These are phyloP conservation scores for Scleropages formosus DNA, from an alignment of 2,797 vertebrate genomes.

Conservation along the genomic window DNA sequence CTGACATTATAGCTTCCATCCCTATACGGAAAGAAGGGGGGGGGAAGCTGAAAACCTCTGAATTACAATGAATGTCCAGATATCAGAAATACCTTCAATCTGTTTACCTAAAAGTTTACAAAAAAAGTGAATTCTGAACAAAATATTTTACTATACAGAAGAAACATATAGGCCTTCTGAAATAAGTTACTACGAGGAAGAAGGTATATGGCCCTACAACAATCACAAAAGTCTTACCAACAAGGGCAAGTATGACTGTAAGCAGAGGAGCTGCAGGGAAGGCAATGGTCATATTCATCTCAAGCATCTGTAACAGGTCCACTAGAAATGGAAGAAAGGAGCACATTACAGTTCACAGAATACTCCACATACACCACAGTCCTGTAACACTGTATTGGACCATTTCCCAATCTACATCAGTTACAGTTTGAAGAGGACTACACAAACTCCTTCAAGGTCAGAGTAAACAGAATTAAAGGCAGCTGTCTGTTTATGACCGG, in stretches of 20 bases:
- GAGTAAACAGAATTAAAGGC: not conserved
- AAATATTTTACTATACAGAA: too few relatives aligned
- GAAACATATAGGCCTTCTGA: too few relatives aligned
- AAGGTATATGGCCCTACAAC: too few relatives aligned
- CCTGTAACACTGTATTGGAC: too few relatives aligned
- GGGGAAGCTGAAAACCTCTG: not conserved
- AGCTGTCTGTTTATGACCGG: not conserved
- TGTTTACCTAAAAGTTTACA: not conserved
- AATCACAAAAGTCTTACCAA: slow-evolving; percentile 82
- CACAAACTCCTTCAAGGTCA: not conserved
- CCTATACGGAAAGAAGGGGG: slow-evolving; percentile 61
- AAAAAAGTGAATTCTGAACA: not conserved
- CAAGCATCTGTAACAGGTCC: slow-evolving; percentile 97
- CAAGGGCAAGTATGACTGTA: slow-evolving; percentile 93
- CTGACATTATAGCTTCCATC: slow-evolving; percentile 98
- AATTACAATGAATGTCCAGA: too few relatives aligned
- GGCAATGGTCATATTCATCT: slow-evolving; percentile 98
- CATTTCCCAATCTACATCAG: too few relatives aligned
- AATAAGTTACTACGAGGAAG: too few relatives aligned
- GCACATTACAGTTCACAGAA: slow-evolving; percentile 2
- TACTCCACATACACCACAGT: too few relatives aligned
- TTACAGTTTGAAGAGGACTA: not conserved
- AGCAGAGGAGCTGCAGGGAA: slow-evolving; percentile 95
- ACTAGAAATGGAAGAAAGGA: slow-evolving; percentile 64
- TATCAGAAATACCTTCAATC: too few relatives aligned